A percentile compares a stretch with the other conserved stretches of the same genome.
Evolutionary conservation across 1,140 invertebrate species (phyloP).

Genomic region (Lanistes nyassanus): DNA sequence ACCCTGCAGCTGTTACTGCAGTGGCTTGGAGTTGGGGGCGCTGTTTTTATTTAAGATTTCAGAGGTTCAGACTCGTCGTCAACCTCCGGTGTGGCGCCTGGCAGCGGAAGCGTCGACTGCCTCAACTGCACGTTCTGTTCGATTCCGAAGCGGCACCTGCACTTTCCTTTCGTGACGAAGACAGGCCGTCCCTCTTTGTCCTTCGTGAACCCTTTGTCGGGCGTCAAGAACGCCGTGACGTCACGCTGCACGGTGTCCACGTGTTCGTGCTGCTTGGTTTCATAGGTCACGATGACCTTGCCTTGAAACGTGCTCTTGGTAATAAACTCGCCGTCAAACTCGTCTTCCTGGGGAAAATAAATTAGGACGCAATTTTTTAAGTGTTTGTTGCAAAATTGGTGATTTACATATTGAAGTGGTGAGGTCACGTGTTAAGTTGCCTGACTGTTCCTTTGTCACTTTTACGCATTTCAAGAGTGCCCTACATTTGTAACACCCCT

Average conservation of each 20-base stretch:
- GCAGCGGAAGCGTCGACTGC: conserved; percentile 1
- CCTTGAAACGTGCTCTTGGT: conserved; percentile 64
- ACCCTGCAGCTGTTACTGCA: too few species aligned
- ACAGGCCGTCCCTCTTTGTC: conserved; percentile 45
- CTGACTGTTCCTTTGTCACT: too few species aligned
- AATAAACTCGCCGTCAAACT: conserved; percentile 66
- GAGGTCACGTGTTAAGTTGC: too few species aligned
- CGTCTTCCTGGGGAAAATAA: conserved; percentile 53
- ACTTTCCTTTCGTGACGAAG: conserved; percentile 58
- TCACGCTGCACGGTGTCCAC: conserved; percentile 37
- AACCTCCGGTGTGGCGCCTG: too few species aligned
- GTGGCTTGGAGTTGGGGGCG: too few species aligned
- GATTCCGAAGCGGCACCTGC: conserved; percentile 65
- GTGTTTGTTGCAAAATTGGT: too few species aligned
- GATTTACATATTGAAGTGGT: too few species aligned
- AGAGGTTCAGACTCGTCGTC: too few species aligned
- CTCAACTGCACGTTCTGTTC: conserved; percentile 62
- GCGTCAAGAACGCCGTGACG: conserved; percentile 58
- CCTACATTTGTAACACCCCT: too few species aligned
- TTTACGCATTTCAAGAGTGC: too few species aligned
- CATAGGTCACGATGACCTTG: conserved; percentile 31
- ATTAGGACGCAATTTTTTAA: too few species aligned
- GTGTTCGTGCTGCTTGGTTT: conserved; percentile 25
- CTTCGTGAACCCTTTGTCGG: conserved; percentile 51
- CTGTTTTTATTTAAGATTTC: too few species aligned